phyloP scores from a whole-genome alignment of 2,113 vertebrate genomes.

The Phasianus colchicus region DNA sequence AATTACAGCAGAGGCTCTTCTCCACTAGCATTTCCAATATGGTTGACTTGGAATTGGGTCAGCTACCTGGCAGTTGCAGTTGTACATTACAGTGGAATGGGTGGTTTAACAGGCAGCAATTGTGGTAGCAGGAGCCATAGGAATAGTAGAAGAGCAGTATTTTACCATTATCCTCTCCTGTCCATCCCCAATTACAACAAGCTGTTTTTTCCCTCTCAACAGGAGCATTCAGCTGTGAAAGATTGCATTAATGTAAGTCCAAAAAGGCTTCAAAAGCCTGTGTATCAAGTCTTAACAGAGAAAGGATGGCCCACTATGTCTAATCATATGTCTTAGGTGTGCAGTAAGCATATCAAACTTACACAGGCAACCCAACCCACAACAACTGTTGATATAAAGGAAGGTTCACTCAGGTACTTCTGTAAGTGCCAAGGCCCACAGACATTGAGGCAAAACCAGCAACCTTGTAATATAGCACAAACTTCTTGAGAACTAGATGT shows the following conservation, averaged over 20 bases:
- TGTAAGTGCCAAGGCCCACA: background rate
- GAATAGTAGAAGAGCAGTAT: background rate
- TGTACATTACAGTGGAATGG: background rate
- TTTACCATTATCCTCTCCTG: background rate
- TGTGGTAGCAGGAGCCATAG: background rate
- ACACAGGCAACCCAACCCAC: background rate
- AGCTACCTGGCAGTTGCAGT: background rate
- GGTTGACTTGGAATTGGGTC: background rate
- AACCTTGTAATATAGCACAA: background rate
- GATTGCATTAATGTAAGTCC: background rate
- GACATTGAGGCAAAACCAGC: background rate
- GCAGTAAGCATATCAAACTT: background rate
- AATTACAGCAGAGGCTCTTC: background rate
- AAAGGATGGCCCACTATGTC: accelerated
- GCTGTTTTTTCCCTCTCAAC: background rate
- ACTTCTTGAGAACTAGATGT: background rate
- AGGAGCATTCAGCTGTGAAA: background rate
- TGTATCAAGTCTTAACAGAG: background rate
- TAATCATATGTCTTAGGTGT: background rate
- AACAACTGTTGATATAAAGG: background rate
- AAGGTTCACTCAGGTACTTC: background rate
- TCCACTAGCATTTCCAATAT: accelerated
- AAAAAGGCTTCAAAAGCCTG: background rate
- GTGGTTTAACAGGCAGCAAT: background rate
- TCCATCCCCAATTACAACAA: background rate